Base-by-base conservation (phyloP, 2,797 vertebrate species). In the Sebastes aleutianus region DNA sequence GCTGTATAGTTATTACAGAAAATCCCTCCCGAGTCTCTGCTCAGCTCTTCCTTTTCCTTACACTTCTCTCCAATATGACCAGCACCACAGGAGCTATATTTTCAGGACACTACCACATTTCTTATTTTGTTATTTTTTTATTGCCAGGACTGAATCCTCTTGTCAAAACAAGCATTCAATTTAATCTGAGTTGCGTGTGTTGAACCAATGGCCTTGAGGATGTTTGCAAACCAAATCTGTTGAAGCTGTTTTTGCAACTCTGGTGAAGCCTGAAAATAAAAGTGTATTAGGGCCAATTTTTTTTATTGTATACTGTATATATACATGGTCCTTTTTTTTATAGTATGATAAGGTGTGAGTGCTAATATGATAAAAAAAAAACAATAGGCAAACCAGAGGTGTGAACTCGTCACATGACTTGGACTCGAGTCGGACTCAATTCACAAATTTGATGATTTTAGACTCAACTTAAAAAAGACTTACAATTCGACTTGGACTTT, bases 181-280 rank as follows among this genome's bases (percentile, higher is more conserved):
- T 70, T 79, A 22, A 72, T 54, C 65, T 73, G 10, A 34, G 61
- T 81, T 78, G 65, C 62, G 68, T n/a, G 24, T 43, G 13, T 80
- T 59, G 14, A 61, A 34, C 18, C 14, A 29, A 32, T n/a, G 36
- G 11, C 26, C 26, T 22, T 22, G 9, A 82, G 29, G 62, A 64
- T 63, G 31, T 63, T 71, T 71, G 59, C 67, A 63, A 43, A 76
- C 14, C 14, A 67, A 71, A 50, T 72, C 68, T 31, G 56, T 59
- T n/a, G 4, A 74, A 62, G 50, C 22, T 59, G 12, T 26, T 31
- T 4, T 32, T 39, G 8, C 47, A 69, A 34, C 14, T 58, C 36
- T 27, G 5, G 7, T 47, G 12, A 47, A 36, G 5, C 2, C 20
- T 18, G 12, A 36, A n/a, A n/a, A n/a, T n/a, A n/a, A n/a, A n/a